Percentiles rank a stretch among this genome's conserved stretches.
Evolutionary conservation across 2,797 vertebrate genomes (phyloP).

Genomic region (Corythornis leucogaster): DNA sequence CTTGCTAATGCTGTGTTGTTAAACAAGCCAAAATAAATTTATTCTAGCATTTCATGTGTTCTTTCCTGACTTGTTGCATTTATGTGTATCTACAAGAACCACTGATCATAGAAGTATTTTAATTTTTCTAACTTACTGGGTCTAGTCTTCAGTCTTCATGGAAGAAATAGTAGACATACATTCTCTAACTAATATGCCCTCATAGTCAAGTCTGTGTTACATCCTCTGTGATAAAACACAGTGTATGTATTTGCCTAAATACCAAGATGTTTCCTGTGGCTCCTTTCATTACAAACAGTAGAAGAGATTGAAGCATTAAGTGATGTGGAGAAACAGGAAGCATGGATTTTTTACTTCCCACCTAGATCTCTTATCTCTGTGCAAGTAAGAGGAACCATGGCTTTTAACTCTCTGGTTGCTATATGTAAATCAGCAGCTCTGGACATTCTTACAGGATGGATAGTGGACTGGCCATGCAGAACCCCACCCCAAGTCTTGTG

Average conservation of each 20-base stretch:
- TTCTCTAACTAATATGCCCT: background rate
- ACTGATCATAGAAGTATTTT: background rate
- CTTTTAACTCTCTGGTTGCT: background rate
- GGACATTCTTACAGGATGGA: background rate
- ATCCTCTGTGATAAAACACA: background rate
- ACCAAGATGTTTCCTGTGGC: background rate
- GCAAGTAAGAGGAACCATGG: background rate
- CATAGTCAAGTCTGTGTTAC: background rate
- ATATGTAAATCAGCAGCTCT: background rate
- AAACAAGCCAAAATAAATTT: slow-evolving; percentile 4
- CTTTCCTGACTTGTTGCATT: background rate
- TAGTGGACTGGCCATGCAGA: background rate
- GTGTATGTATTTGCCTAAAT: background rate
- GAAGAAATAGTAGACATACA: background rate
- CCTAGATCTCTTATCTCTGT: background rate
- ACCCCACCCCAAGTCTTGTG: background rate
- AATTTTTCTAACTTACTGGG: background rate
- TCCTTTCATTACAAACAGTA: background rate
- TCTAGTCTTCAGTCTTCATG: background rate
- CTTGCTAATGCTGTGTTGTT: background rate
- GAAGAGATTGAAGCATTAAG: background rate
- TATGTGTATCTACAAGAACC: background rate
- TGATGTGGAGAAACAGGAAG: background rate
- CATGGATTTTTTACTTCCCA: background rate
- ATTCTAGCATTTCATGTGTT: background rate